These are phyloP conservation scores for Anguilla pacifica DNA, from an alignment of 2,797 vertebrate species.

Conservation along the genomic window DNA sequence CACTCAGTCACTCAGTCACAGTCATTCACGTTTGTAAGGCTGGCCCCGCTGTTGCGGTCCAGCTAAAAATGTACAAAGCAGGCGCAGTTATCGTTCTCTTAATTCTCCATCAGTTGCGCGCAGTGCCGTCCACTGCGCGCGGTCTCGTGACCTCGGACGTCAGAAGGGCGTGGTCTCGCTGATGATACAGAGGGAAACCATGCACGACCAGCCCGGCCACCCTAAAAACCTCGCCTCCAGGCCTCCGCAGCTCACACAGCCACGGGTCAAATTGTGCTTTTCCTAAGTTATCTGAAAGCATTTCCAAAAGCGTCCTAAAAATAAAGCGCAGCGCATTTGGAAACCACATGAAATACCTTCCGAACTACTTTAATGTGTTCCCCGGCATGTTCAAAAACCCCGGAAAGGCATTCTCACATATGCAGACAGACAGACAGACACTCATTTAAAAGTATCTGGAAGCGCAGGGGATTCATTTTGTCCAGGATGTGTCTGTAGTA, in stretches of 20 bases:
- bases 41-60: too few relatives aligned
- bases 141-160: constrained; percentile 6
- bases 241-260: constrained; percentile 25
- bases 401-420: background rate
- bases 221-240: constrained; percentile 18
- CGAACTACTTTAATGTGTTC: background rate
- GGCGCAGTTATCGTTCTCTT: background rate
- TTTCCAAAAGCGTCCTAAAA: background rate
- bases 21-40: too few relatives aligned
- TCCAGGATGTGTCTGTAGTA: background rate
- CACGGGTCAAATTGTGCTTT: background rate
- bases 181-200: background rate
- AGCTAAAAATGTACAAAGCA: background rate
- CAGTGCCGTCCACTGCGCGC: background rate
- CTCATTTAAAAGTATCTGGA: background rate
- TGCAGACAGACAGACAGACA: background rate
- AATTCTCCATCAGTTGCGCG: background rate
- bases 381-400: background rate
- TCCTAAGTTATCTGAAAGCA: too few relatives aligned
- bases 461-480: background rate
- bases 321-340: background rate
- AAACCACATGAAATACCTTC: background rate
- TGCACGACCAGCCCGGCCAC: background rate
- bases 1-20: too few relatives aligned
- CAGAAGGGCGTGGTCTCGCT: background rate